Base-by-base conservation (phyloP, 2,113 vertebrate genomes). In the Rhizomys pruinosus region DNA sequence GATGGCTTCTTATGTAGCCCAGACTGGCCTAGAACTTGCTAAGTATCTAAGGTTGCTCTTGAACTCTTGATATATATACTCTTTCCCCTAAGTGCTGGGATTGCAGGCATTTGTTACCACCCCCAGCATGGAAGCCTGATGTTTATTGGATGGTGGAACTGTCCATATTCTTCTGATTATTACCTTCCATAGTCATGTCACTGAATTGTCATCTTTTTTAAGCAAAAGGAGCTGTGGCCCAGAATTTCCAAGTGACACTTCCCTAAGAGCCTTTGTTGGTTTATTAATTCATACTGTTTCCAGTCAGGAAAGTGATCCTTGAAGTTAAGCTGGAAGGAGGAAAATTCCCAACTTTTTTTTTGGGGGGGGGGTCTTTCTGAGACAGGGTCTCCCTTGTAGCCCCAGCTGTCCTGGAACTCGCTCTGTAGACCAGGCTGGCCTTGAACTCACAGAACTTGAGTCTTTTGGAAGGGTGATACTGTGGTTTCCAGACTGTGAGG, bases 241-340 rank as follows among this genome's bases (percentile, higher is more conserved):
- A 77, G 80, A 76, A 92, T 86, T 90, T 81, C 76, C 71, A 66
- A 7, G 59, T 23, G 66, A 76, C 32, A 66, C 69, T 91, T 72
- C 91, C 19, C 61, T 76, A 34, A 87, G 87, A 29, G 74, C 42
- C 32, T 68, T 0, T 80, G 39, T n/a, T 87, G 11, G 77, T 82
- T 81, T 12, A 11, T 73, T 77, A n/a, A 25, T 13, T 44, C 22
- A 5, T 32, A 19, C 69, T 71, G 39, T 39, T 44, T 93, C 22
- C 13, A 5, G 1, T 77, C 82, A 89, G 61, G 44, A 79, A 61
- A 92, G 69, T 29, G 74, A 61, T 57, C 57, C 78, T 25, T 63
- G 59, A 37, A 20, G 79, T 37, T 27, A 29, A 4, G 20, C 4
- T 5, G 2, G 5, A 11, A 16, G 44, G 72, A 95, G 66, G 78